Evolutionary conservation across 2,888 invertebrate species (phyloP).

Genomic region (Lasioglossum morio): DNA sequence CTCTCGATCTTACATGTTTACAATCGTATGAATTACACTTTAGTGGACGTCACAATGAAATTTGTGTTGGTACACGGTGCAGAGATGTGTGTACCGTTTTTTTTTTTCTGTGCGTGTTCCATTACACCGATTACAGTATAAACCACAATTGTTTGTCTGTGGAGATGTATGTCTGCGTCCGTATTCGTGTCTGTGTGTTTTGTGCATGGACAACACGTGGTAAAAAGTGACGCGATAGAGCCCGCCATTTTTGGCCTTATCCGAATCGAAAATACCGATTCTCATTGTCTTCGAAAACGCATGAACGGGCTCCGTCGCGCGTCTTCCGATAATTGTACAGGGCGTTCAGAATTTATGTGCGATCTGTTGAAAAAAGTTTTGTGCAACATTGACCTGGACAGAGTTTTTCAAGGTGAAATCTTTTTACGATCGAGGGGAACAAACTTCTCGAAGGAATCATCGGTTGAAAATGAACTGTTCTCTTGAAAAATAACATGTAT

Average conservation of each 20-base stretch:
- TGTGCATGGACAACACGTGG: neutral
- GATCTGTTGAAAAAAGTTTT: no score
- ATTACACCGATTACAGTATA: slow-evolving; percentile 56
- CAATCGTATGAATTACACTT: slow-evolving; percentile 70
- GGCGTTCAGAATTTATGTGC: no score
- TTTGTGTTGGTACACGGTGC: slow-evolving; percentile 72
- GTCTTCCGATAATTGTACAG: slow-evolving; percentile 1
- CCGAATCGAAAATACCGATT: neutral
- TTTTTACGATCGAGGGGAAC: no score
- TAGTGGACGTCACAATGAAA: slow-evolving; percentile 77
- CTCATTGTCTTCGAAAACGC: neutral
- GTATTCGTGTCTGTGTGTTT: slow-evolving; percentile 6
- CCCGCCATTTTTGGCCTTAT: neutral
- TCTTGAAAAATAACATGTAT: no score
- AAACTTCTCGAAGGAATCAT: no score
- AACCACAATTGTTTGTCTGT: slow-evolving; percentile 18
- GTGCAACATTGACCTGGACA: no score
- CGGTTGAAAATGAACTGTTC: no score
- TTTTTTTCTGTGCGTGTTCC: slow-evolving; percentile 37
- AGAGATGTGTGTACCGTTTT: slow-evolving; percentile 47
- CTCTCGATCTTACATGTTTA: slow-evolving; percentile 66
- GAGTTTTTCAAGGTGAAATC: no score
- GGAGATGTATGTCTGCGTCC: slow-evolving; percentile 12
- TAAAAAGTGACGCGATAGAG: neutral
- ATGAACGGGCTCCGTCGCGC: neutral